These are phyloP conservation scores for Xiphorhynchus elegans DNA, from an alignment of 2,113 vertebrate species.

Conservation along the genomic window DNA sequence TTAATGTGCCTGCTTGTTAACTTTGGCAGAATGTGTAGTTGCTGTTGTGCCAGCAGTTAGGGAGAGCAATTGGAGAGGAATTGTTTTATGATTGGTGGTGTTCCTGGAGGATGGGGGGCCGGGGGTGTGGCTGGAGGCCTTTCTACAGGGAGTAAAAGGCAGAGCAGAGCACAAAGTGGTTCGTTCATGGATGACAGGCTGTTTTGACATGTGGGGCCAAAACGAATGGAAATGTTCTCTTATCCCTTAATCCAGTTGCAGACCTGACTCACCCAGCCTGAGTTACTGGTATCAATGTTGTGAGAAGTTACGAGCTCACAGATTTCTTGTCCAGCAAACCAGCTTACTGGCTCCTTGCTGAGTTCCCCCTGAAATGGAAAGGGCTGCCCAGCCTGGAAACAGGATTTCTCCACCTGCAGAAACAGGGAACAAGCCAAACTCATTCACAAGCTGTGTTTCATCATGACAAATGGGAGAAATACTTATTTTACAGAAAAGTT, in stretches of 20 bases:
- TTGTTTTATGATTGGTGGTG: background rate
- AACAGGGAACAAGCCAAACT: background rate
- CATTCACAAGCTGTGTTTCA: background rate
- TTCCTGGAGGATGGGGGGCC: background rate
- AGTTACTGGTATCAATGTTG: background rate
- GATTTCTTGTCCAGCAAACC: background rate
- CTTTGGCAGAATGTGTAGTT: background rate
- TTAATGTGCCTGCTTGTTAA: slow-evolving; percentile 13
- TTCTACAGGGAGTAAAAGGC: background rate
- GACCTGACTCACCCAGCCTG: background rate
- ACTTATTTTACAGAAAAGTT: background rate
- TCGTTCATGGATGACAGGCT: background rate
- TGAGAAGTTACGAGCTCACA: background rate
- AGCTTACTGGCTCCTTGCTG: background rate
- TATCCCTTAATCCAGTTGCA: background rate
- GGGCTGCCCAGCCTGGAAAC: background rate
- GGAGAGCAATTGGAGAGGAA: background rate
- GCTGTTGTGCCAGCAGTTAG: background rate
- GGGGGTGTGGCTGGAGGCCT: background rate
- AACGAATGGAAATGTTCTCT: background rate
- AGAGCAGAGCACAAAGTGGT: background rate
- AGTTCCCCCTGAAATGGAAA: background rate
- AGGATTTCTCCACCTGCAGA: background rate
- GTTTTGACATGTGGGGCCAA: background rate
- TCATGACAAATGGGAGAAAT: background rate